These are phyloP conservation scores for Patiria miniata DNA, from an alignment of 35 echinoderm and acorn worm species.

Conservation along the genomic window DNA sequence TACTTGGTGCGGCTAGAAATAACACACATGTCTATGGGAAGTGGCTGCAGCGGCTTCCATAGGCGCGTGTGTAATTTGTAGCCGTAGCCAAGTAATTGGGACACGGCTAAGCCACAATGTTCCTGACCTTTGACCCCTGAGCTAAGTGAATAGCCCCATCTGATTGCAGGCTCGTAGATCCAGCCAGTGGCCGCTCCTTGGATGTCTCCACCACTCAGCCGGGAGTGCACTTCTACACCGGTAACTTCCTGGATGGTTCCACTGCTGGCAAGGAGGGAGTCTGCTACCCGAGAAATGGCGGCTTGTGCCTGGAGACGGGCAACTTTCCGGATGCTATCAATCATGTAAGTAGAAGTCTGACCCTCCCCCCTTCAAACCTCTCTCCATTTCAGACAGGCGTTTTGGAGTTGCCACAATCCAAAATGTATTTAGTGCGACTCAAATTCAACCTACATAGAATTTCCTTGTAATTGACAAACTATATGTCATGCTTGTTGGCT, in stretches of 20 bases:
- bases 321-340: slow-evolving; percentile 90
- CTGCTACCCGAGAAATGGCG: slow-evolving; percentile 76
- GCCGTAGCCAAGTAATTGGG: too few relatives aligned
- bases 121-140: too few relatives aligned
- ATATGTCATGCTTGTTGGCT: neutral
- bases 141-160: neutral
- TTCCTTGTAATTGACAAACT: neutral
- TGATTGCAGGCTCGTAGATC: slow-evolving; percentile 62
- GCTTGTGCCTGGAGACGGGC: slow-evolving; percentile 85
- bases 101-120: too few relatives aligned
- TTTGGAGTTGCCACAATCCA: neutral
- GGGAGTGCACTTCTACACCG: slow-evolving; percentile 87
- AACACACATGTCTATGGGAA: too few relatives aligned
- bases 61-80: too few relatives aligned
- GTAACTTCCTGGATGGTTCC: slow-evolving; percentile 79
- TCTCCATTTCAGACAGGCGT: too few relatives aligned
- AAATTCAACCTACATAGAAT: neutral
- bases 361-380: neutral
- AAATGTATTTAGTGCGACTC: too few relatives aligned
- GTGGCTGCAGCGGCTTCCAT: too few relatives aligned
- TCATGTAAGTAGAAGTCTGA: slow-evolving; percentile 47
- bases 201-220: slow-evolving; percentile 87
- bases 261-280: slow-evolving; percentile 60
- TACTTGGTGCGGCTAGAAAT: too few relatives aligned
- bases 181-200: slow-evolving; percentile 66